Base-by-base conservation (phyloP, 2,113 vertebrate genomes). In the Fregata magnificens region DNA sequence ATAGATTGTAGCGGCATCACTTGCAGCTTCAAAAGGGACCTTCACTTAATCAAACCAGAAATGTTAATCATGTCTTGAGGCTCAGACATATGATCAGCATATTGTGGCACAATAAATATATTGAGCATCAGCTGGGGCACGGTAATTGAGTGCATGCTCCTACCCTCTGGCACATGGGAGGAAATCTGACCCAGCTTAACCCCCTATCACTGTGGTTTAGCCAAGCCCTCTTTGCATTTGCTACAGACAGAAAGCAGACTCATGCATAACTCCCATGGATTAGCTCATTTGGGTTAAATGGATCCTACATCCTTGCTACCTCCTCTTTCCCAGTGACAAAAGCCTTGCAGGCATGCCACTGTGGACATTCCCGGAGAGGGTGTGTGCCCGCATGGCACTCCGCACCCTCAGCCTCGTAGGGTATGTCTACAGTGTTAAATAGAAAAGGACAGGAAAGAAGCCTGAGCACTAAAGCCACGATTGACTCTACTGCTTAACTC, bases 31-130 rank as follows among this genome's bases (percentile, higher is more conserved):
- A 97, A 94, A 97, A 95, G 91, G 67, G 95, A 90, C 71, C 71
- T 93, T 96, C 66, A 90, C 74, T 95, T 97, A 95, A 95, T 97
- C 94, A 96, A 95, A 95, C 91, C 87, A 97, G 96, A 95, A 94
- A 94, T 96, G 89, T 85, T 95, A 97, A 97, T 96, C 5, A 96
- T 95, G 96, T 96, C 95, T 97, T 12, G 58, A 87, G 94, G 95
- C 96, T 93, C 90, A 96, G 90, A 77, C 62, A 42, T 93, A 91
- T 93, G 93, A 97, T 97, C 93, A 96, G 85, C 90, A 95, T 96
- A 94, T 90, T 95, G 82, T 45, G 61, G 74, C 90, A 91, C 78
- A 95, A 58, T 91, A 94, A 96, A 86, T 92, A 86, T 32, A 85
- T 25, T 45, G 78, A 95, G 36, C 55, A 90, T 90, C 74, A 94